Evolutionary conservation across 2,113 vertebrate species (phyloP).

Genomic region (Aptenodytes forsteri): DNA sequence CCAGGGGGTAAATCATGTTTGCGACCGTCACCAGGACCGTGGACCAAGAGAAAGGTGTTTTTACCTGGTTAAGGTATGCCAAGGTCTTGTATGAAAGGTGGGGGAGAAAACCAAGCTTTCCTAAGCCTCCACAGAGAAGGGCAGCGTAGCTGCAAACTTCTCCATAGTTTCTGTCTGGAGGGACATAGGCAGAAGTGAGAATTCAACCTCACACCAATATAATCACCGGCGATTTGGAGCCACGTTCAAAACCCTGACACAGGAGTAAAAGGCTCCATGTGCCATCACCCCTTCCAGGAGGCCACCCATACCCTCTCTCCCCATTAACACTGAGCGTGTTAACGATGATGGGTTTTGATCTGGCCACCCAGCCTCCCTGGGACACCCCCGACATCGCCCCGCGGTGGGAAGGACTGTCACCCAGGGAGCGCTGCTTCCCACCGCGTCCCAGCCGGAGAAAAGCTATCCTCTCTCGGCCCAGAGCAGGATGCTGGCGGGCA

Average conservation of each 20-base stretch:
- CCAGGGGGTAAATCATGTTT: neutral
- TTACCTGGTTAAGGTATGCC: neutral
- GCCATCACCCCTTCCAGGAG: neutral
- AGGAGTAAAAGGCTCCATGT: neutral
- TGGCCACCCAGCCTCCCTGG: neutral
- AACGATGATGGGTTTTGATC: neutral
- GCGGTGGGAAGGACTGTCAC: neutral
- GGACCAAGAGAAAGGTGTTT: neutral
- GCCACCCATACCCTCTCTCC: neutral
- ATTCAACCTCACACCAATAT: neutral
- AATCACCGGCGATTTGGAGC: accelerated
- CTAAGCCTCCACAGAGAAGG: neutral
- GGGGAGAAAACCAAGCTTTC: neutral
- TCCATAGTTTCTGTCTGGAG: neutral
- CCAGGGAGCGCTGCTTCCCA: neutral
- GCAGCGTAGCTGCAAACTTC: neutral
- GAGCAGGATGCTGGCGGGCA: neutral
- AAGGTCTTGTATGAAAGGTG: neutral
- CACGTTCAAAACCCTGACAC: accelerated
- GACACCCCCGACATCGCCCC: accelerated
- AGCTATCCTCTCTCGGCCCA: neutral
- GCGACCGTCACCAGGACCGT: neutral
- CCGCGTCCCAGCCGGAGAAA: accelerated
- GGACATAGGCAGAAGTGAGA: neutral
- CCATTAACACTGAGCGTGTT: neutral